Conservation (phyloP, 2,888 invertebrate genomes). For the Nomada hirtipes region DNA sequence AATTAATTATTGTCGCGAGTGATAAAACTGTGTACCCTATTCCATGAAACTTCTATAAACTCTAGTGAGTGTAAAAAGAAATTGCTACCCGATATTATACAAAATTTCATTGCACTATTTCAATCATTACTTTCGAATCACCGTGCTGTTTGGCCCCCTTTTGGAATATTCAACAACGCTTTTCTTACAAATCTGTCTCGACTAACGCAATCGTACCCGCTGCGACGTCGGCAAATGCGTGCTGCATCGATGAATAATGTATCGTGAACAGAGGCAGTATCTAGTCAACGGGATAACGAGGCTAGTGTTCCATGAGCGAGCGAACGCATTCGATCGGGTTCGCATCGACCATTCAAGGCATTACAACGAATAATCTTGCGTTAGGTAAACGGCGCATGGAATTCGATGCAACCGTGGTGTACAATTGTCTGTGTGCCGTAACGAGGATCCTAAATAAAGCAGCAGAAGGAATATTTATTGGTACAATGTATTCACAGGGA, state of each 20-base stretch:
- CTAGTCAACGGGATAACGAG: constrained; percentile 50
- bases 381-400: constrained; percentile 21
- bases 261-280: constrained; percentile 32
- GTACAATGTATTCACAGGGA: no score
- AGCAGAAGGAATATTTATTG: background rate
- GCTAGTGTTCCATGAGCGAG: constrained; percentile 30
- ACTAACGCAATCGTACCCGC: constrained; percentile 6
- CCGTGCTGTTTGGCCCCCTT: background rate
- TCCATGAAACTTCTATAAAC: no score
- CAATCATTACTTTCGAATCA: background rate
- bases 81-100: no score
- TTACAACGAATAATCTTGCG: constrained; percentile 17
- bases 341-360: constrained; percentile 13
- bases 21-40: no score
- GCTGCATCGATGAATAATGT: constrained; percentile 46
- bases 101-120: background rate
- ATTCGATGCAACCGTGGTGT: constrained; percentile 19
- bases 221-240: constrained; percentile 9
- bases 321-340: constrained; percentile 34
- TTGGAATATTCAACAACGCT: background rate
- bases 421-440: constrained; percentile 8
- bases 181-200: background rate
- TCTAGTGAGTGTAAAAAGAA: no score
- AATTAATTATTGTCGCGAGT: no score
- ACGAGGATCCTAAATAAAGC: background rate